Evolutionary conservation across 2,113 vertebrate species (phyloP).

Genomic region (Hemiscyllium ocellatum): DNA sequence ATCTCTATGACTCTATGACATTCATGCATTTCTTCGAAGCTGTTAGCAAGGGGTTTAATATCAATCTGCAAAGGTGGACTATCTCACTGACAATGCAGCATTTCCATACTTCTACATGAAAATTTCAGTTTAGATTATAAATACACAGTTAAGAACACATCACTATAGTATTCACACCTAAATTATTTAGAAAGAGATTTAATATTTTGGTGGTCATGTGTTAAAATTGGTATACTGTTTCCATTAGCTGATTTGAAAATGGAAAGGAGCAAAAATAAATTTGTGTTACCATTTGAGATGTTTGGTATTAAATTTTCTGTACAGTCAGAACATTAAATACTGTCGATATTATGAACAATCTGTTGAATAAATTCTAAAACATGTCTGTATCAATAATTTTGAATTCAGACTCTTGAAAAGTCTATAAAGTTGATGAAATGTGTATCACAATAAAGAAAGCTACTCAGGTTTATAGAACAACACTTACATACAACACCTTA

Average conservation of each 20-base stretch:
- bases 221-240: neutral
- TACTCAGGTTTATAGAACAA: neutral
- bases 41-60: neutral
- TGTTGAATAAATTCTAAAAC: neutral
- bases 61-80: neutral
- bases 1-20: no score
- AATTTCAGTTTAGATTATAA: neutral
- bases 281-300: neutral
- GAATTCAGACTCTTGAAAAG: neutral
- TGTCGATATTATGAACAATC: neutral
- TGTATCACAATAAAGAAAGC: neutral
- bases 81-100: neutral
- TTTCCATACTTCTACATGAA: neutral
- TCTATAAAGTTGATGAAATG: neutral
- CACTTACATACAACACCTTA: neutral
- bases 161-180: neutral
- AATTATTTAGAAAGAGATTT: neutral
- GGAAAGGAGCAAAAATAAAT: neutral
- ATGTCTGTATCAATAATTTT: neutral
- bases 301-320: neutral
- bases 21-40: neutral
- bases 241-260: neutral
- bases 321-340: neutral
- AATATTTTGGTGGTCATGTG: neutral
- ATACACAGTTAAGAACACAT: neutral